Evolutionary conservation across 2,797 vertebrate genomes (phyloP).

Genomic region (Anniella stebbinsi): DNA sequence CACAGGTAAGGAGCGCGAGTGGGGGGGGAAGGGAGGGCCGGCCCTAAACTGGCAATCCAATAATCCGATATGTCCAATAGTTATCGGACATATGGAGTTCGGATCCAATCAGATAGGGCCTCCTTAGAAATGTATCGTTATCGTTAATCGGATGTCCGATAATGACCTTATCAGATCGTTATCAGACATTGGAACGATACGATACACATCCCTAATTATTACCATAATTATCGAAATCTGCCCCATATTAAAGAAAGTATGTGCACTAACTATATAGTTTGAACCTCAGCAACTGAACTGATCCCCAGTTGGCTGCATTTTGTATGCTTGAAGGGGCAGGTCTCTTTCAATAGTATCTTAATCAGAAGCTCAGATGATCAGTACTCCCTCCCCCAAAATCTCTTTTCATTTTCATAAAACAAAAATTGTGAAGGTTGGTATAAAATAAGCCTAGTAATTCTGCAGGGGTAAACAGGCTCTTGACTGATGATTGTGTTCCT

Average conservation of each 20-base stretch:
- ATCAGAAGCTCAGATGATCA: background rate
- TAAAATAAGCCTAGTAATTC: constrained; percentile 12
- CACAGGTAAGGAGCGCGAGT: too few species aligned
- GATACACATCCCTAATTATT: too few species aligned
- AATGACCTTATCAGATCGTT: too few species aligned
- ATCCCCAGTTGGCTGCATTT: background rate
- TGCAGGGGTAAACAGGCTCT: constrained; percentile 31
- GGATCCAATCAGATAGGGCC: too few species aligned
- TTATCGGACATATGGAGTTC: too few species aligned
- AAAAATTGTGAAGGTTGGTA: background rate
- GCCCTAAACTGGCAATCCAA: too few species aligned
- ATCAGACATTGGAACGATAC: too few species aligned
- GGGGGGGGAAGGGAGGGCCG: too few species aligned
- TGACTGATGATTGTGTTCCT: constrained; percentile 36
- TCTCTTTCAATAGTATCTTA: background rate
- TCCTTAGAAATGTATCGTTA: too few species aligned
- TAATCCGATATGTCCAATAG: too few species aligned
- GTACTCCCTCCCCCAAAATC: background rate
- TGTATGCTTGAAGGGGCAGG: background rate
- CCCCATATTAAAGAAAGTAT: background rate
- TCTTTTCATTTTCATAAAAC: background rate
- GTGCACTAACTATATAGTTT: background rate
- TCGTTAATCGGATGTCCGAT: too few species aligned
- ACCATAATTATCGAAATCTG: background rate
- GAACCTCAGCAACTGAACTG: background rate